Evolutionary conservation across 1,140 invertebrate species (phyloP), one percentile per base, ranked within the genome.

Genomic region (Grapholita molesta): DNA sequence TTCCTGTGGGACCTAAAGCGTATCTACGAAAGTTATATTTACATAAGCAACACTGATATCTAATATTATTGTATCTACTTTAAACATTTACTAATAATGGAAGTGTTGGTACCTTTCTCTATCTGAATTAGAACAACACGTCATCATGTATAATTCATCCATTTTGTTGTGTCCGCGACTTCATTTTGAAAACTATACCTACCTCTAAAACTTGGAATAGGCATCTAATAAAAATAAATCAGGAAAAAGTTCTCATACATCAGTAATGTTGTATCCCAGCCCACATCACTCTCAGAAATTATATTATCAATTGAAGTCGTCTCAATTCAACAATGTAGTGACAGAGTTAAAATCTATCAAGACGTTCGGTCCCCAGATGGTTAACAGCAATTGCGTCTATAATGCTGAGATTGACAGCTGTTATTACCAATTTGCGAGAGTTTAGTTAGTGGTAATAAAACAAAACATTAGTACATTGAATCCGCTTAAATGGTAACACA

Each of bases 331-430:
- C 55, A n/a, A 61, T 30, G 55, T 61, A 28, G 55, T 61, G 55
- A 61, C 55, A 61, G 25, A 61, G 55, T 61, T 61, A 25, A 61
- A 61, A 61, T 61, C 55, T 28, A 30, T 61, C 55, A 30, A 61
- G 55, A 15, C 24, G 24, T 30, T 61, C n/a, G 25, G 55, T 61
- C 28, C 23, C 55, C 55, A 61, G 25, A 61, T 61, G 55, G 24
- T 30, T 28, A 25, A 61, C 53, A n/a, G n/a, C n/a, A 25, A 55
- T 28, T 57, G 24, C 24, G n/a, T n/a, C 21, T 57, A 28, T 23
- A 23, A 12, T 25, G 11, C 53, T 57, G 35, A 38, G 35, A 57
- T 57, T 57, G 53, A 57, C 53, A 23, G 53, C 5, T 23, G 25
- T 23, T 53, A 23, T 18, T 55, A 57, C 24, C 11, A 57, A 57